Evolutionary conservation across 2,113 vertebrate genomes (phyloP), one percentile per base, ranked within the genome.

Genomic region (Hyperoodon ampullatus): DNA sequence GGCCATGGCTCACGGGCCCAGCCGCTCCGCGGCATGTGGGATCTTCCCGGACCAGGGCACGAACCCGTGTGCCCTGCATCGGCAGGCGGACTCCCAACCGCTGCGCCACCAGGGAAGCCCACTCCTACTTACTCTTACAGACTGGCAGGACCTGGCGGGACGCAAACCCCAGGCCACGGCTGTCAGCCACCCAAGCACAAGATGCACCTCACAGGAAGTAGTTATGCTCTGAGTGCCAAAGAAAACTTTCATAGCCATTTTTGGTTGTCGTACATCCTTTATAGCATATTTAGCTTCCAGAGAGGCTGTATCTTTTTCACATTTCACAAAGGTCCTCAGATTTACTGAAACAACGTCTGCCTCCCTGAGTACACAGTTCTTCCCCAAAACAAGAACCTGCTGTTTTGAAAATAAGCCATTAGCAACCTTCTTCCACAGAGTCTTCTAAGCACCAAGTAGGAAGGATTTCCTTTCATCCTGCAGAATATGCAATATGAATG

Each of bases 241-340:
- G 71, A n/a, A 55, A 93, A 30, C 19, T 21, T 39, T 9, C 63
- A 28, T 6, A 55, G 44, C 30, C 63, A n/a, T 12, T 55, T 68
- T 16, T 26, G 55, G 44, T 65, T 82, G 42, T 66, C 28, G 24
- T 5, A 84, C 16, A 9, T 30, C 60, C 28, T 86, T 80, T 42
- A 21, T 23, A 68, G 55, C 15, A 30, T 7, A 91, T 21, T 72
- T 50, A 53, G 11, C 66, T 55, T 93, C 71, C 77, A 55, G 12
- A 93, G 18, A 93, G 6, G 77, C 5, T 24, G 50, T 18, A 30
- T 33, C 21, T 83, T 77, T 68, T 87, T 50, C 26, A 63, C 47
- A 68, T 39, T 91, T 94, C 83, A 84, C 71, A 85, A 74, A 70
- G 30, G 33, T 42, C 21, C 78, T 95, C 74, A 78, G 42, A 93